Base-by-base conservation (phyloP, 2,888 invertebrate genomes). In the Pristionchus maxplancki region DNA sequence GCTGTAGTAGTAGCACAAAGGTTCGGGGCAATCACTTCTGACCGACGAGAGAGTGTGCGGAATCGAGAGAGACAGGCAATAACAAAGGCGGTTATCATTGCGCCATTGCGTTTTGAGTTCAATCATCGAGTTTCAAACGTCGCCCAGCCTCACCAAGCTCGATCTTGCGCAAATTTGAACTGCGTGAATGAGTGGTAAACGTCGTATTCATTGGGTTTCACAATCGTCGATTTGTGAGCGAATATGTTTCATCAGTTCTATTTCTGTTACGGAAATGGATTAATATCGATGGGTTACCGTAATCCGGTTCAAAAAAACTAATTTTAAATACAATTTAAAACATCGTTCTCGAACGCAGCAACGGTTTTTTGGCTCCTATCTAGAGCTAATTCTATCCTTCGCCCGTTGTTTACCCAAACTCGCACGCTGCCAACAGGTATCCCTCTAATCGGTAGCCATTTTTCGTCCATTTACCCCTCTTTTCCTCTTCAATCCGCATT, bases 111-210 rank as follows among this genome's bases (percentile, higher is more conserved):
- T 34, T 34, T 37, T 34, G 37, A 37, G 37, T 37, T 15, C 71
- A 71, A 71, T 71, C 71, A 71, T 71, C 71, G 71, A 71, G 71
- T 71, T 71, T 37, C n/a, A 58, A 58, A 58, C 58, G 9, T 58
- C 58, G 58, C 58, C 58, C 58, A 9, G 24, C n/a, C 6, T 58
- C 58, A 58, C 58, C 58, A 58, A 24, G 9, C 58, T n/a, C 58
- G 58, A 58, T 58, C n/a, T 58, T 58, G 58, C 9, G 0, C 64
- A 67, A 67, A 67, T 67, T 67, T 31, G 17, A 24, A 62, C 24
- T 62, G 62, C n/a, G n/a, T 28, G 62, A 62, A 2, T n/a, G 28
- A 62, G 62, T 62, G 11, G 50, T 0, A 50, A 50, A 50, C 50
- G 20, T 50, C 50, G 50, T 6, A 44, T 44, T 44, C 44, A 44